phyloP scores from a whole-genome alignment of 2,888 invertebrate genomes.

The Sericinus montela region DNA sequence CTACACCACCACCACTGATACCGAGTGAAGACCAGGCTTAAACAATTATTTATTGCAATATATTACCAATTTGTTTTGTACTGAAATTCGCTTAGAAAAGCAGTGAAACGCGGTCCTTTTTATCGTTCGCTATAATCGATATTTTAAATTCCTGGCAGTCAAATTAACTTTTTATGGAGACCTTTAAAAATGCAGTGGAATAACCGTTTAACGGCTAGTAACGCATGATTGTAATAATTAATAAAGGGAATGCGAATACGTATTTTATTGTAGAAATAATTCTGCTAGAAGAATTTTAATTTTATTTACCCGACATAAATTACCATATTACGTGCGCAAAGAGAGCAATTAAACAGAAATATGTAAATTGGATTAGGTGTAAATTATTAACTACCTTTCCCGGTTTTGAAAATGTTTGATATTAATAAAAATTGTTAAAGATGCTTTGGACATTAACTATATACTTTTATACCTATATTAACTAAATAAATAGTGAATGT shows the following conservation, averaged over 20 bases:
- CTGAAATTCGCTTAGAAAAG: too few species aligned
- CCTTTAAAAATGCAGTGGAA: constrained; percentile 2
- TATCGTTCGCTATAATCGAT: too few species aligned
- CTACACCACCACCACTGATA: too few species aligned
- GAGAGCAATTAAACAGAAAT: constrained; percentile 13
- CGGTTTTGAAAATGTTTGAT: background rate
- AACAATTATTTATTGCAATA: too few species aligned
- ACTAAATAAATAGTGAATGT: too few species aligned
- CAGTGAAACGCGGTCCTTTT: too few species aligned
- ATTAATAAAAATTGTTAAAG: too few species aligned
- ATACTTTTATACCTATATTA: too few species aligned
- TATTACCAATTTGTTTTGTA: too few species aligned
- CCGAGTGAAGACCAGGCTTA: too few species aligned
- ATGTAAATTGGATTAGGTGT: constrained; percentile 9
- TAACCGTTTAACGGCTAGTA: constrained; percentile 6
- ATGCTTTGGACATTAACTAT: too few species aligned
- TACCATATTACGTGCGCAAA: constrained; percentile 14
- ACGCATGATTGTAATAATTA: constrained; percentile 11
- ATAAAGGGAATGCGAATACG: constrained; percentile 6
- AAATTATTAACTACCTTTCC: background rate
- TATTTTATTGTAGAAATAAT: constrained; percentile 16
- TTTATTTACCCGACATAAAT: constrained; percentile 13
- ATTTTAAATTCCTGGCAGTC: constrained; percentile 8
- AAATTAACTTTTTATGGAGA: constrained; percentile 11
- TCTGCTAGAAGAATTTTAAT: constrained; percentile 15